A percentile compares a stretch with the other conserved stretches of the same genome.
These are phyloP conservation scores for Drosophila albomicans DNA, from an alignment of 1,140 invertebrate species.

Conservation along the genomic window DNA sequence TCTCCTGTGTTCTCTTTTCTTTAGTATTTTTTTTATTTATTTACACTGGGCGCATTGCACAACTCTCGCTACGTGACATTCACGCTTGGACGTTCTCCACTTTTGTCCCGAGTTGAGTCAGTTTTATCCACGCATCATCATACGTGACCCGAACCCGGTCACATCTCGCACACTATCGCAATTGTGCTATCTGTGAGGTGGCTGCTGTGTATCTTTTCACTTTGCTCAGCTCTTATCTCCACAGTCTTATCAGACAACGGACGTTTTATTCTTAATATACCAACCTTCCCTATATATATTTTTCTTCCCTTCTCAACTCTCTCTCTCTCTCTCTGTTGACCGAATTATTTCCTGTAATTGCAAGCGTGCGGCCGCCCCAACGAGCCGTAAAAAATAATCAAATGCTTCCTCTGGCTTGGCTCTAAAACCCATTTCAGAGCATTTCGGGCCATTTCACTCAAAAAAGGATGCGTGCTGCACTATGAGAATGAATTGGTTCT, in stretches of 20 bases:
- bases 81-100: constrained; percentile 69
- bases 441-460: constrained; percentile 71
- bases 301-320: too few relatives aligned
- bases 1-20: background rate
- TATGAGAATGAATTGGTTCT: constrained; percentile 60
- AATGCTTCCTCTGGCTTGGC: constrained; percentile 63
- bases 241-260: constrained; percentile 58
- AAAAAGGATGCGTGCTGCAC: constrained; percentile 74
- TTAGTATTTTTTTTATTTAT: constrained; percentile 67
- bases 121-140: constrained; percentile 28
- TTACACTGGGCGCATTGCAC: constrained; percentile 65
- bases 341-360: constrained; percentile 84
- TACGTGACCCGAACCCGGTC: constrained; percentile 66
- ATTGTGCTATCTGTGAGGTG: constrained; percentile 35
- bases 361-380: constrained; percentile 47
- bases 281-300: constrained; percentile 4
- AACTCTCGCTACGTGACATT: constrained; percentile 75
- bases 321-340: constrained; percentile 41
- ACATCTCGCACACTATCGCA: constrained; percentile 43
- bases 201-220: constrained; percentile 68
- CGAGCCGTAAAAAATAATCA: constrained; percentile 78
- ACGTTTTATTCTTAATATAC: constrained; percentile 64
- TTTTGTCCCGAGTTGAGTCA: constrained; percentile 16
- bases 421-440: constrained; percentile 50
- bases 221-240: constrained; percentile 63